phyloP scores from a whole-genome alignment of 1,140 invertebrate genomes.

The Drosophila athabasca region DNA sequence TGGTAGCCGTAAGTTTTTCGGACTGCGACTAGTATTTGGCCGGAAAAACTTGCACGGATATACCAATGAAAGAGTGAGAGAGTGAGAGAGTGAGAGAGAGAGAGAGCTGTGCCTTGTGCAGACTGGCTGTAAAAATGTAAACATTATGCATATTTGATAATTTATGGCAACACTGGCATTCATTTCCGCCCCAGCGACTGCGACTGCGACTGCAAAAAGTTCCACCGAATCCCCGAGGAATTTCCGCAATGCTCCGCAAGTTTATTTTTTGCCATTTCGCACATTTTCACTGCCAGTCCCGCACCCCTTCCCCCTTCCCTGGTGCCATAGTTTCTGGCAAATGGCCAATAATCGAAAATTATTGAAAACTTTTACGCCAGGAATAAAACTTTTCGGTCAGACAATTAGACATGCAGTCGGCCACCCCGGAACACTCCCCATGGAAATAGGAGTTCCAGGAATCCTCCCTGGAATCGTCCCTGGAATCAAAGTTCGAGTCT shows the following conservation, averaged over 20 bases:
- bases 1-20: constrained; percentile 1
- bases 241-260: constrained; percentile 34
- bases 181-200: constrained; percentile 66
- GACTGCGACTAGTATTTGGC: constrained; percentile 42
- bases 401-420: constrained; percentile 76
- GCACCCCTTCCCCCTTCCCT: no score
- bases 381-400: constrained; percentile 68
- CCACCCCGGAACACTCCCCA: no score
- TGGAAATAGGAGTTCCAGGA: not conserved
- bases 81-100: not conserved
- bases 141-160: constrained; percentile 83
- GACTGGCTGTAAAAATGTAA: constrained; percentile 73
- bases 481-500: not conserved
- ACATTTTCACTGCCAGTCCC: constrained; percentile 20
- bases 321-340: constrained; percentile 49
- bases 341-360: constrained; percentile 83
- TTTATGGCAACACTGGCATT: constrained; percentile 83
- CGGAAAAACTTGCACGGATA: constrained; percentile 67
- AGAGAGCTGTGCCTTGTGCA: not conserved
- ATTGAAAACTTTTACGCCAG: constrained; percentile 79
- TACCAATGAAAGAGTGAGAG: no score
- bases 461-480: no score
- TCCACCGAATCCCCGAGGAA: constrained; percentile 24
- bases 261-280: constrained; percentile 52
- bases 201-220: constrained; percentile 19